These are phyloP conservation scores for Glandiceps talaboti DNA, from an alignment of 53 echinoderm and acorn worm genomes.

Conservation along the genomic window DNA sequence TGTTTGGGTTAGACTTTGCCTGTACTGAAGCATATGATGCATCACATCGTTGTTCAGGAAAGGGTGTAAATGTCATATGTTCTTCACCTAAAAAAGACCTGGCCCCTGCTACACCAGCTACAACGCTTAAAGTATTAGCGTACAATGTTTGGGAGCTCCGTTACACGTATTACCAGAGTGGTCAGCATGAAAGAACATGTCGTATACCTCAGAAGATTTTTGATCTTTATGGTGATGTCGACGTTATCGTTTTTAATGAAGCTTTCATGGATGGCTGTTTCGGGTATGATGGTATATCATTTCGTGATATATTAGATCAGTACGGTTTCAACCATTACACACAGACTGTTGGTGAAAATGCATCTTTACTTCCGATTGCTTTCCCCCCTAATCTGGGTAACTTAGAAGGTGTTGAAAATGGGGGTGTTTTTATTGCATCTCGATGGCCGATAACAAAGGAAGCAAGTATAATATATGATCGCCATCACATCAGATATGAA, in stretches of 20 bases:
- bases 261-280: conserved; percentile 92
- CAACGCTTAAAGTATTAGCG: conserved; percentile 43
- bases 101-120: conserved; percentile 42
- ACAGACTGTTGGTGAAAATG: conserved; percentile 11
- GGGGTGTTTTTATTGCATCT: conserved; percentile 73
- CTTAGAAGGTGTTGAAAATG: conserved; percentile 46
- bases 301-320: conserved; percentile 48
- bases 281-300: not conserved
- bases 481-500: too few species aligned
- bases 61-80: not conserved
- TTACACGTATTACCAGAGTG: conserved; percentile 55
- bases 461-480: too few species aligned
- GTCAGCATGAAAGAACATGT: conserved; percentile 83
- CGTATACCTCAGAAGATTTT: conserved; percentile 46
- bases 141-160: conserved; percentile 85
- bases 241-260: conserved; percentile 81
- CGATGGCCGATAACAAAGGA: conserved; percentile 71
- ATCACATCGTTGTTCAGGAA: not conserved
- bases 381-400: not conserved
- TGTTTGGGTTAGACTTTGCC: conserved; percentile 57
- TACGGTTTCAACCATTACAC: conserved; percentile 69
- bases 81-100: conserved; percentile 21
- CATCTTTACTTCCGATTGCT: conserved; percentile 5
- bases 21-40: conserved; percentile 14
- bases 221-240: conserved; percentile 48